Evolutionary conservation across 2,113 vertebrate genomes (phyloP).

Genomic region (Ochotona curzoniae): DNA sequence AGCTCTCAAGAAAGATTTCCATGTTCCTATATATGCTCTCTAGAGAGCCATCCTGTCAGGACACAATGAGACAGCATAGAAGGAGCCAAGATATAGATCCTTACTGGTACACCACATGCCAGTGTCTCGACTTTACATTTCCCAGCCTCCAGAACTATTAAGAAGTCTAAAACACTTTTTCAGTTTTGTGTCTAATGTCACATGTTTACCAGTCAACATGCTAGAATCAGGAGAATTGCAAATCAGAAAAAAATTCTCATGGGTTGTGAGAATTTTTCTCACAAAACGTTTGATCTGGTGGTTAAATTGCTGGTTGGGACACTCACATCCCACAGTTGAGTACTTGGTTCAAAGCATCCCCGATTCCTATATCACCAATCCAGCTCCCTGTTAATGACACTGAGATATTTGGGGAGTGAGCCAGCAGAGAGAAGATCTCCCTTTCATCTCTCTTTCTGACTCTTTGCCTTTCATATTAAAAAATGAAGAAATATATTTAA

Average conservation of each 20-base stretch:
- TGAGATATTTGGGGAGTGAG: too few relatives aligned
- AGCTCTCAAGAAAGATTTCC: not conserved
- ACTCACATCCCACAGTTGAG: too few relatives aligned
- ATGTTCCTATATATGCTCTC: fast-evolving
- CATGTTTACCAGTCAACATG: not conserved
- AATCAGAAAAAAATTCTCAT: not conserved
- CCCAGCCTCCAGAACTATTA: not conserved
- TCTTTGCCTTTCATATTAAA: too few relatives aligned
- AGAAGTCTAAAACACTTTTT: not conserved
- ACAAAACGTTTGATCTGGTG: too few relatives aligned
- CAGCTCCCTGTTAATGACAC: too few relatives aligned
- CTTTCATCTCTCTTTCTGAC: too few relatives aligned
- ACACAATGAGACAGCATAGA: not conserved
- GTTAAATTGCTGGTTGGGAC: too few relatives aligned
- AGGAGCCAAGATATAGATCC: not conserved
- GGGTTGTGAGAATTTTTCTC: not conserved
- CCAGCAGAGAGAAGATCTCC: too few relatives aligned
- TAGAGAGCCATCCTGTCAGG: not conserved
- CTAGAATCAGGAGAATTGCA: fast-evolving
- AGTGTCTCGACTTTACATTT: not conserved
- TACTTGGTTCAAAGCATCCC: too few relatives aligned
- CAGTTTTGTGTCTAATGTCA: not conserved
- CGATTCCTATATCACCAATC: too few relatives aligned
- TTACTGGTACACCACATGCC: not conserved
- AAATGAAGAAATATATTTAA: too few relatives aligned